These are phyloP conservation scores for Orbicella faveolata DNA, from an alignment of 64 coral and sea anemone species.

Conservation along the genomic window DNA sequence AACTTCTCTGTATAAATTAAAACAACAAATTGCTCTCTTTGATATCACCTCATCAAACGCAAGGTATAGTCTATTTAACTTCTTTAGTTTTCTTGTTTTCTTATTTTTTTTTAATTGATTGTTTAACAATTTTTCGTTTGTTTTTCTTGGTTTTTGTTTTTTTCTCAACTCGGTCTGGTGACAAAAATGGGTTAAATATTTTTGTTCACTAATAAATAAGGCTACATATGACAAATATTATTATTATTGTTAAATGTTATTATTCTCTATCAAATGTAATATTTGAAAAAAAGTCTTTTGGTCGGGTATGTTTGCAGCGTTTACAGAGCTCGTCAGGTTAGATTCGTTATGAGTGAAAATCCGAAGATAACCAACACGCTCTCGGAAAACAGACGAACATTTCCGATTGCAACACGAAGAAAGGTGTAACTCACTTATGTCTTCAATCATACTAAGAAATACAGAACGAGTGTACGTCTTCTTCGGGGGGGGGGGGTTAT, in stretches of 20 bases:
- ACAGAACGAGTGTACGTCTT: too few relatives aligned
- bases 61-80: slow-evolving; percentile 15
- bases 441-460: too few relatives aligned
- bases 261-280: not conserved
- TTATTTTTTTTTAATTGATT: not conserved
- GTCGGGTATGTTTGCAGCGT: not conserved
- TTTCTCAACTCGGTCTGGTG: slow-evolving; percentile 1
- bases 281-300: not conserved
- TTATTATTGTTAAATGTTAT: not conserved
- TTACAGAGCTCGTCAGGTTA: not conserved
- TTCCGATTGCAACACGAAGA: not conserved
- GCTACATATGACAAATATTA: not conserved
- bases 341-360: too few relatives aligned
- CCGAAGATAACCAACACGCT: not conserved
- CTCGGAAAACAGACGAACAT: not conserved
- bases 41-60: slow-evolving; percentile 2
- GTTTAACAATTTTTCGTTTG: not conserved
- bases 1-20: not conserved
- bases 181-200: slow-evolving; percentile 12
- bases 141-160: slow-evolving; percentile 6
- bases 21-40: not conserved
- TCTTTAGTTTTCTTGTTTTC: not conserved
- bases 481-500: not conserved
- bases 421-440: too few relatives aligned
- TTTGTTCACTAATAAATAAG: slow-evolving; percentile 15